Evolutionary conservation across 2,113 vertebrate genomes (phyloP), one percentile per base, ranked within the genome.

Genomic region (Apus apus): DNA sequence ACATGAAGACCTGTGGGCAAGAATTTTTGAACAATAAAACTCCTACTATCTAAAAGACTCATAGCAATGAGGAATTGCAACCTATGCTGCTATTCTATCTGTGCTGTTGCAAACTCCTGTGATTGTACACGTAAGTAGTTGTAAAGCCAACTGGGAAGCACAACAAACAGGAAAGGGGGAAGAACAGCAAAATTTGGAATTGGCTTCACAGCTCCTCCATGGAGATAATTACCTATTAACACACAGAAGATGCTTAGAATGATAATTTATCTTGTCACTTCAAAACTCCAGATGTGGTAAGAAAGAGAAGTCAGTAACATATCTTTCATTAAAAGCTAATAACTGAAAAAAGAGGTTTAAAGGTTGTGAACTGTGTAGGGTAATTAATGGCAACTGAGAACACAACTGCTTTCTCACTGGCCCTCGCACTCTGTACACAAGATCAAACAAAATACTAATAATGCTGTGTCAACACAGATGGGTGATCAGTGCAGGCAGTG

Each of bases 381-480:
- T 70, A 92, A 77, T 56, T 70, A 92, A 77, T 56, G 66, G 48
- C 73, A 79, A 64, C 73, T 38, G 57, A 87, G 67, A 84, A 76
- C 43, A 78, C n/a, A 78, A 11, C 62, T 86, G 71, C 72, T 85
- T 54, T 15, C 26, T 67, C 68, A 11, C 67, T 80, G 71, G 62
- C 71, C 48, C 45, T 3, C 1, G 3, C 65, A 27, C 34, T 87
- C 65, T 20, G 64, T 58, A 58, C 66, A 87, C 66, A 93, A 73
- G 68, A 91, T 66, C 38, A 83, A 74, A 54, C 0, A 9, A 92
- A 89, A 73, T 57, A 70, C 40, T 77, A 75, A 27, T 72, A 91
- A 95, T 51, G 72, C 60, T 82, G 58, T 53, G 78, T 38, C 95
- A 94, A 90, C 77, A 84, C 45, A 92, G 85, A 68, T 61, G 75